Conservation (phyloP, 2,113 vertebrate species). For the Dendropsophus ebraccatus region DNA sequence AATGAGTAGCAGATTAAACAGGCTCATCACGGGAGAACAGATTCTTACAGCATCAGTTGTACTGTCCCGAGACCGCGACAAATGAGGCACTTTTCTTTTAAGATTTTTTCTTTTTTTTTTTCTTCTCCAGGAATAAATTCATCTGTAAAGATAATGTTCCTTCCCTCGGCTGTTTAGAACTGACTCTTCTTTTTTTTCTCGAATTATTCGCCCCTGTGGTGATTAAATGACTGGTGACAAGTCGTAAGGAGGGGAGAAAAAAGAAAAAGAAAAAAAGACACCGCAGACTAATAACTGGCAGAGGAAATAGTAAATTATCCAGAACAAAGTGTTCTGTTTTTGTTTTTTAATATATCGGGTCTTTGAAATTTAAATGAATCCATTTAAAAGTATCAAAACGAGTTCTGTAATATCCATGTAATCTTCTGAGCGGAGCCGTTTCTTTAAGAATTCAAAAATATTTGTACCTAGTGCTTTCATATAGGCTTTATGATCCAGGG, state of each 20-base stretch:
- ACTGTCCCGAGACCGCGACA: slow-evolving; percentile 50
- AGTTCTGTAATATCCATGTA: background rate
- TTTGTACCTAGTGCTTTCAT: too few species aligned
- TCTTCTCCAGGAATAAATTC: slow-evolving; percentile 49
- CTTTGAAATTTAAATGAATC: slow-evolving; percentile 17
- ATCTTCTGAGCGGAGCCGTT: background rate
- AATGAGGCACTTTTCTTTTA: slow-evolving; percentile 33
- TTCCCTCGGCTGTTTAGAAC: slow-evolving; percentile 50
- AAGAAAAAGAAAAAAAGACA: background rate
- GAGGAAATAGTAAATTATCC: slow-evolving; percentile 46
- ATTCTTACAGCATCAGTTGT: slow-evolving; percentile 66
- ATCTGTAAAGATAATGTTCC: slow-evolving; percentile 55
- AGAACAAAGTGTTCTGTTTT: slow-evolving; percentile 48
- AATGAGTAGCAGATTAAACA: slow-evolving; percentile 70
- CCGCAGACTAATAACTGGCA: slow-evolving; percentile 47
- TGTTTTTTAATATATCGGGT: slow-evolving; percentile 8
- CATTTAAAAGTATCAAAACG: slow-evolving; percentile 37
- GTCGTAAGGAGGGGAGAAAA: slow-evolving; percentile 28
- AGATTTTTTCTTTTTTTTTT: slow-evolving; percentile 31
- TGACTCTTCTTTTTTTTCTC: slow-evolving; percentile 46
- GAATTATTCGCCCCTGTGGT: slow-evolving; percentile 54
- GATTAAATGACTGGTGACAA: slow-evolving; percentile 58
- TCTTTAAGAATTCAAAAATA: too few species aligned
- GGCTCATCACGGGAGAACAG: slow-evolving; percentile 68
- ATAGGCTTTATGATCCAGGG: too few species aligned